A percentile compares a stretch with the other conserved stretches of the same genome.
These are phyloP conservation scores for Centroberyx gerrardi DNA, from an alignment of 2,797 vertebrate genomes.

Conservation along the genomic window DNA sequence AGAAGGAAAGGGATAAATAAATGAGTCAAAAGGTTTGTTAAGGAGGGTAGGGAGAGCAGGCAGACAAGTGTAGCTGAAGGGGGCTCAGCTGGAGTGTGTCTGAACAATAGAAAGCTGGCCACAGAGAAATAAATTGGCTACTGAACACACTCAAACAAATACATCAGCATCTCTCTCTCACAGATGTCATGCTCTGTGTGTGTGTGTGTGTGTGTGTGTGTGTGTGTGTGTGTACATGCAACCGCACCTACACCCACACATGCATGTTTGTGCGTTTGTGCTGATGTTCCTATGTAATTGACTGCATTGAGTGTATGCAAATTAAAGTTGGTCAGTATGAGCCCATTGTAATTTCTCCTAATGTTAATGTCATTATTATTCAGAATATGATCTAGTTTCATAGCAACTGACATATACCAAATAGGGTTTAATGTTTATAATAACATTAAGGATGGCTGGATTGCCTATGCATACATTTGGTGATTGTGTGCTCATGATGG, in stretches of 20 bases:
- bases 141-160: constrained; percentile 59
- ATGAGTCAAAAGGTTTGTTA: constrained; percentile 62
- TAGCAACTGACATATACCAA: neutral
- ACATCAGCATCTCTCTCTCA: constrained; percentile 15
- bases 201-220: constrained; percentile 12
- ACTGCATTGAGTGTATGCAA: neutral
- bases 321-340: neutral
- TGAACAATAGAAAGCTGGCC: constrained; percentile 56
- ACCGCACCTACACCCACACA: too few relatives aligned
- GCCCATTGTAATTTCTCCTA: too few relatives aligned
- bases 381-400: neutral
- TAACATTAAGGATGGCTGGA: neutral
- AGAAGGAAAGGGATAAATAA: constrained; percentile 59
- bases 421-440: neutral
- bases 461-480: neutral
- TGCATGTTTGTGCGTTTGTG: neutral
- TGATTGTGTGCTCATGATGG: neutral
- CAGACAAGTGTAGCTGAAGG: constrained; percentile 70
- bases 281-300: neutral
- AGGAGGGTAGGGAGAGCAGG: constrained; percentile 28
- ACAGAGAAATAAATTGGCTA: constrained; percentile 68
- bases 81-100: constrained; percentile 64
- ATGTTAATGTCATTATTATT: too few relatives aligned
- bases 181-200: constrained; percentile 17
- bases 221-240: neutral